Conservation (phyloP, 2,113 vertebrate genomes). For the Apistogramma diplotaenia region DNA sequence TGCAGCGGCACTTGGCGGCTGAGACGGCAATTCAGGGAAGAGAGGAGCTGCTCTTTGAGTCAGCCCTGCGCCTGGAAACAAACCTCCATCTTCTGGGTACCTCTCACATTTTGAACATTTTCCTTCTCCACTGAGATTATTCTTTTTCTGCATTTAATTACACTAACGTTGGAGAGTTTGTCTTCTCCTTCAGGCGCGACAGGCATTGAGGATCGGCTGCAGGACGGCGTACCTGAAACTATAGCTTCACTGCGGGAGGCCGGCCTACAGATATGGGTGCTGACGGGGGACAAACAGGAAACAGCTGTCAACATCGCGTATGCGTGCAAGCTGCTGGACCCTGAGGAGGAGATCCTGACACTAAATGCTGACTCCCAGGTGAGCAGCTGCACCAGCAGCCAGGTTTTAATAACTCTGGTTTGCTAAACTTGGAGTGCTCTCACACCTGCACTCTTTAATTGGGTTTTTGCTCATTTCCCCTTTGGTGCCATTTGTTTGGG, state of each 20-base stretch:
- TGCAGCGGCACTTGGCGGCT: conserved; percentile 89
- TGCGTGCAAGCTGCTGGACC: conserved; percentile 93
- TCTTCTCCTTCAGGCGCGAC: conserved; percentile 83
- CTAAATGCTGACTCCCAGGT: conserved; percentile 94
- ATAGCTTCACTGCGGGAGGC: conserved; percentile 87
- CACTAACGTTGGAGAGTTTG: neutral
- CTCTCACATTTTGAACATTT: neutral
- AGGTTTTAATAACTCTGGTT: neutral
- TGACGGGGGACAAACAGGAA: conserved; percentile 98
- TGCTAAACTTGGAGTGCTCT: neutral
- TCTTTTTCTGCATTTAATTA: neutral
- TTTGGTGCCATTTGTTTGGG: neutral
- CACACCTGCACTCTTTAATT: neutral
- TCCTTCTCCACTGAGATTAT: too few species aligned
- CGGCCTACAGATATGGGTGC: conserved; percentile 96
- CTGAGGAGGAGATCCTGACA: conserved; percentile 90
- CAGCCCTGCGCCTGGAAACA: conserved; percentile 88
- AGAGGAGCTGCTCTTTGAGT: conserved; percentile 91
- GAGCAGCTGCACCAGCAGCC: neutral
- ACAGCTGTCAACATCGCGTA: conserved; percentile 95
- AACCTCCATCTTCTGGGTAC: conserved; percentile 93
- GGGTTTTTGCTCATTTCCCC: neutral
- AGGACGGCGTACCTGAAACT: conserved; percentile 95
- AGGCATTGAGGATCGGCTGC: conserved; percentile 93
- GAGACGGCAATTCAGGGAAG: conserved; percentile 90